phyloP scores from a whole-genome alignment of 2,113 vertebrate genomes.

The Noturus placidus region DNA sequence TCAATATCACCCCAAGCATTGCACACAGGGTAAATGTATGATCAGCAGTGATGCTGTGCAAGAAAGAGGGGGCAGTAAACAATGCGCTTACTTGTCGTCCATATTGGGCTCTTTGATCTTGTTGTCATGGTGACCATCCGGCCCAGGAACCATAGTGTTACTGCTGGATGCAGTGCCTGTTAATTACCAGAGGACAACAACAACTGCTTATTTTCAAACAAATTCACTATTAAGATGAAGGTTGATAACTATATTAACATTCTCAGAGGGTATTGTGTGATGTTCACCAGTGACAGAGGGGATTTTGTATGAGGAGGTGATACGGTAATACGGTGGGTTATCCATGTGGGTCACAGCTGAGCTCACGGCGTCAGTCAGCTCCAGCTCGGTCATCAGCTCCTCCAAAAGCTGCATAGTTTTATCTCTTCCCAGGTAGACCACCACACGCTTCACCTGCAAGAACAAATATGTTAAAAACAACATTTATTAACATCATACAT shows the following conservation, averaged over 20 bases:
- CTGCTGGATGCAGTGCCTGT: conserved; percentile 96
- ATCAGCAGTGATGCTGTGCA: neutral
- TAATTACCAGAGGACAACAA: neutral
- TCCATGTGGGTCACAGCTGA: conserved; percentile 97
- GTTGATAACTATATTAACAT: neutral
- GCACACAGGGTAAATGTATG: neutral
- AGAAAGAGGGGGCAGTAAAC: neutral
- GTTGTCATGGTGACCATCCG: conserved; percentile 84
- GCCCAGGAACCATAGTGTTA: conserved; percentile 97
- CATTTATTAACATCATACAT: neutral
- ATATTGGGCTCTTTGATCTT: conserved; percentile 84
- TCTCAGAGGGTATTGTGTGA: neutral
- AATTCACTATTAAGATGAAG: neutral
- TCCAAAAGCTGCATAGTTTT: conserved; percentile 98
- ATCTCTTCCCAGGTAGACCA: conserved; percentile 97
- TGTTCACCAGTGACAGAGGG: conserved; percentile 96
- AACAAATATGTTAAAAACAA: neutral
- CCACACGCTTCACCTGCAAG: conserved; percentile 93
- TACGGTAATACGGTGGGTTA: conserved; percentile 95
- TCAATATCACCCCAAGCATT: neutral
- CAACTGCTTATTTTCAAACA: neutral
- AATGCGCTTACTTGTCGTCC: conserved; percentile 84
- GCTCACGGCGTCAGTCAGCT: conserved; percentile 90
- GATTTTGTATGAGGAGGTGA: conserved; percentile 94
- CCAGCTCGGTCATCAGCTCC: conserved; percentile 92